phyloP scores from a whole-genome alignment of 1,140 invertebrate species.

The Penaeus chinensis region DNA sequence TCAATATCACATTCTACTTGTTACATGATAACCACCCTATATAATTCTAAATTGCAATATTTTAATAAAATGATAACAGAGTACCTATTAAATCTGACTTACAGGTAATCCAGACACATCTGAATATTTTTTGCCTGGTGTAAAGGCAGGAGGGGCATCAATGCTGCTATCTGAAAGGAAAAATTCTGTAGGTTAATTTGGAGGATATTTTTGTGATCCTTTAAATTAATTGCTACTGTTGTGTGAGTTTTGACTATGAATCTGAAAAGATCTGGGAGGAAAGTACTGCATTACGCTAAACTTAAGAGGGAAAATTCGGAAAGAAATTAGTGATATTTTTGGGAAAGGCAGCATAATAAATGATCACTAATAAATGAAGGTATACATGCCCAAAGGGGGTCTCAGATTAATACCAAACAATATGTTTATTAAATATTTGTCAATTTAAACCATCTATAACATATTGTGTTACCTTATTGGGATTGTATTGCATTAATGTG shows the following conservation, averaged over 20 bases:
- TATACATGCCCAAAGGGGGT: too few relatives aligned
- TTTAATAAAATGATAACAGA: too few relatives aligned
- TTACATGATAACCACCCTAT: too few relatives aligned
- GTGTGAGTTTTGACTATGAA: neutral
- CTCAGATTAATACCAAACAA: too few relatives aligned
- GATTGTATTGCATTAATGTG: too few relatives aligned
- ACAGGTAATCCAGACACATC: conserved; percentile 88
- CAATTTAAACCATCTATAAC: too few relatives aligned
- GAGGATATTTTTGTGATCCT: neutral
- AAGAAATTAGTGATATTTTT: neutral
- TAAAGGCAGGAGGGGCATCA: conserved; percentile 90
- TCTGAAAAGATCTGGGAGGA: neutral
- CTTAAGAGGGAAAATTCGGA: neutral
- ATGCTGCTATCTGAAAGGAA: conserved; percentile 72
- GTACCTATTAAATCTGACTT: conserved; percentile 65
- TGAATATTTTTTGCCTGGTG: conserved; percentile 92
- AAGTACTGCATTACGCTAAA: neutral
- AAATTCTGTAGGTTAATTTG: neutral
- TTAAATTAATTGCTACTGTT: neutral
- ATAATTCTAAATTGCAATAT: too few relatives aligned
- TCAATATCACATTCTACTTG: too few relatives aligned
- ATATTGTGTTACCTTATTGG: too few relatives aligned
- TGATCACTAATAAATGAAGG: conserved; percentile 2
- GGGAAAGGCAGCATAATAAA: neutral
- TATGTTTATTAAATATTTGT: too few relatives aligned